Base-by-base conservation (phyloP, 2,797 vertebrate species). In the Pygocentrus nattereri region DNA sequence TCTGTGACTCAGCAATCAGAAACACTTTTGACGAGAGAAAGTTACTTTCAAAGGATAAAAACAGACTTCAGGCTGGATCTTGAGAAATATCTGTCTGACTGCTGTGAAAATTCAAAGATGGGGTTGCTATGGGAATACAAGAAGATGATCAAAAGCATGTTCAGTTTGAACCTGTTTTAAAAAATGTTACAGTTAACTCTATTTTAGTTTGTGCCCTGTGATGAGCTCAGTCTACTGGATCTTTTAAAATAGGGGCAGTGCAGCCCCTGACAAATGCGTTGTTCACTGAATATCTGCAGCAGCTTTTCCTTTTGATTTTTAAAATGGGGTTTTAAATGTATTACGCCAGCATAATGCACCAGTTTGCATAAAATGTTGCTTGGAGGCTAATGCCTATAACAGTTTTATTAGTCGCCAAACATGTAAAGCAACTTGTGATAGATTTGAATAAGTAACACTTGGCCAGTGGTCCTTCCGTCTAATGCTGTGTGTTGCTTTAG, bases 371-470 rank as follows among this genome's bases (percentile, higher is more conserved):
- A 67, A 56, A 58, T 25, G 1, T 21, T 27, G 1, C 10, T 11
- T 31, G 0, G 21, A 30, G n/a, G 23, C 31, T 80, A 80, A 80
- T 56, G 31, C 61, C 54, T 41, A 61, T 56, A 30, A 65, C 56
- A 56, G 19, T 38, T 44, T n/a, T n/a, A 44, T 61, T 79, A 77
- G 8, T 80, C 16, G 44, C 6, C 31, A 52, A 12, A 72, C 44
- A 65, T 41, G 31, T 21, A 50, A 70, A 34, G n/a, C 47, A 64
- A 73, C 16, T 72, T 64, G 23, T 56, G 21, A 80, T 44, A 67
- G 49, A 30, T 74, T 67, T 67, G 2, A 61, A 65, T 65, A 80
- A 41, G 59, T 56, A 67, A 44, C 49, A 80, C 23, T 81, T 81
- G 62, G 72, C 71, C 72, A 52, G 11, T 68, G 79, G 19, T 54